Evolutionary conservation across 2,797 vertebrate genomes (phyloP).

Genomic region (Tamandua tetradactyla): DNA sequence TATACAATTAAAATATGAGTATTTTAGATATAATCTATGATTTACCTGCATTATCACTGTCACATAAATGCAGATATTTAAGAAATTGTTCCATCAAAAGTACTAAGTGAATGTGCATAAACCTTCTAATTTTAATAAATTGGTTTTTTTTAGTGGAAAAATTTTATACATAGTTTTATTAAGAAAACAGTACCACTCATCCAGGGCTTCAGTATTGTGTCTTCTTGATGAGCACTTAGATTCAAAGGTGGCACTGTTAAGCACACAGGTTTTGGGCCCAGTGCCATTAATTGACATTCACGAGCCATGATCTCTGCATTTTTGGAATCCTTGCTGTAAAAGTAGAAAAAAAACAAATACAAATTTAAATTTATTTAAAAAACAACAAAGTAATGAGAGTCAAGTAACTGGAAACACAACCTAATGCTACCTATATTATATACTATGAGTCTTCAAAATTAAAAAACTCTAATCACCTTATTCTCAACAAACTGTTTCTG

Average conservation of each 20-base stretch:
- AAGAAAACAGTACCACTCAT: slow-evolving; percentile 81
- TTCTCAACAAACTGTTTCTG: slow-evolving; percentile 33
- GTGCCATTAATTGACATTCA: slow-evolving; percentile 62
- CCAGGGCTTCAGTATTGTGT: slow-evolving; percentile 65
- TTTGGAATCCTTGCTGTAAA: slow-evolving; percentile 72
- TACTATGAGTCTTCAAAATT: background rate
- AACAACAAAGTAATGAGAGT: slow-evolving; percentile 19
- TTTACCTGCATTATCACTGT: background rate
- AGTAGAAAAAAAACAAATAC: slow-evolving; percentile 57
- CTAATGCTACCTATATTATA: background rate
- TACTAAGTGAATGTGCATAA: background rate
- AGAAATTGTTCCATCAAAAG: slow-evolving; percentile 5
- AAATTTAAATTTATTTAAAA: slow-evolving; percentile 31
- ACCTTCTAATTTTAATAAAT: slow-evolving; percentile 28
- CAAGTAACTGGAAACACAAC: background rate
- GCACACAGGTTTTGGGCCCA: slow-evolving; percentile 30
- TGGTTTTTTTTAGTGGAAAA: background rate
- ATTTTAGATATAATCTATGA: slow-evolving; percentile 37
- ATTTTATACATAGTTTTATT: background rate
- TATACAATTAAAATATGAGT: background rate
- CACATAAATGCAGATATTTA: background rate
- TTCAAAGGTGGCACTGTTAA: background rate
- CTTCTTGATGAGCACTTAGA: slow-evolving; percentile 62
- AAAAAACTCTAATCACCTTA: background rate
- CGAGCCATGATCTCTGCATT: slow-evolving; percentile 50